Conservation (phyloP, 2,797 vertebrate species). For the Poecilia velifera region DNA sequence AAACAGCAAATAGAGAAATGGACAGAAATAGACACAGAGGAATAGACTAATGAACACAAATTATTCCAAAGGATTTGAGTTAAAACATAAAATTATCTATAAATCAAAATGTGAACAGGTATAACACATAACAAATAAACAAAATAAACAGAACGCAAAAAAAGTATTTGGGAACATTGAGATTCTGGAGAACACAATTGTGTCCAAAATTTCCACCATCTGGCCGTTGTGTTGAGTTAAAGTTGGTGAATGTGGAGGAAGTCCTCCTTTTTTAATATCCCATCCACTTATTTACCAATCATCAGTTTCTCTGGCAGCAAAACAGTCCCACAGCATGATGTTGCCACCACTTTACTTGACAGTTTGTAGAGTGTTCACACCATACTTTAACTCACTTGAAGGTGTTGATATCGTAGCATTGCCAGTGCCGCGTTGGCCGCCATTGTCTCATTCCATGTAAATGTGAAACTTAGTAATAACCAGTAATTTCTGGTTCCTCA, state of each 20-base stretch:
- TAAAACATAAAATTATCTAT: neutral
- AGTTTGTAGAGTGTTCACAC: neutral
- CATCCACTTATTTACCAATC: neutral
- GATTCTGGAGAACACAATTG: neutral
- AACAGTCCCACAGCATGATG: neutral
- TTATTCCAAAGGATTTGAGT: neutral
- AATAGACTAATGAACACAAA: neutral
- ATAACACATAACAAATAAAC: neutral
- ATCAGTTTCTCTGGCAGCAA: neutral
- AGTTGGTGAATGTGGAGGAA: neutral
- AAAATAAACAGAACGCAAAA: neutral
- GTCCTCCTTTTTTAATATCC: neutral
- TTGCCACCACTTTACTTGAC: neutral
- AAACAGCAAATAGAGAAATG: neutral
- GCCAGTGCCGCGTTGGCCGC: neutral
- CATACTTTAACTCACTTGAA: neutral
- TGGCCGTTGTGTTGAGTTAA: neutral
- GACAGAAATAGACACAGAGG: neutral
- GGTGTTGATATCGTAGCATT: neutral
- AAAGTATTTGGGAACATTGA: neutral
- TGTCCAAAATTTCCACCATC: neutral
- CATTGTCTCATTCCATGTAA: neutral
- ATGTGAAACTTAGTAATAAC: neutral
- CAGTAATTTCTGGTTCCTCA: neutral
- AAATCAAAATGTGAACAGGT: neutral